phyloP scores from a whole-genome alignment of 1,140 invertebrate genomes.

The Eupristina koningsbergeri region DNA sequence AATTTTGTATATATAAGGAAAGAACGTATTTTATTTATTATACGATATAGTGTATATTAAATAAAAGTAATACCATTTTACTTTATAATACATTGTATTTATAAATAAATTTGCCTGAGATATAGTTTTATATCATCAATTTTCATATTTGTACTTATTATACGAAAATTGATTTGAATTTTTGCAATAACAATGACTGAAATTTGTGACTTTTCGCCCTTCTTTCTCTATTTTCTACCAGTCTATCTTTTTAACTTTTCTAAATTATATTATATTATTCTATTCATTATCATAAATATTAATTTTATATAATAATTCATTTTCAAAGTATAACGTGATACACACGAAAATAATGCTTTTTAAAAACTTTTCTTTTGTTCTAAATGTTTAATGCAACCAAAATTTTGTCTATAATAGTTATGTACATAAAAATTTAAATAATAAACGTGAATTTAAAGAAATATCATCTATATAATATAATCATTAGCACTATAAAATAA shows the following conservation, averaged over 20 bases:
- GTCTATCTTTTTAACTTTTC: constrained; percentile 3
- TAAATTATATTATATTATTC: constrained; percentile 15
- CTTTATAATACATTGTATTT: not conserved
- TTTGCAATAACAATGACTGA: not conserved
- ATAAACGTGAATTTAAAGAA: not conserved
- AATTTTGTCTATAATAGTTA: constrained; percentile 63
- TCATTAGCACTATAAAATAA: not conserved
- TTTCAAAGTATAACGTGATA: constrained; percentile 39
- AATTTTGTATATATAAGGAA: not conserved
- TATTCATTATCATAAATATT: constrained; percentile 7
- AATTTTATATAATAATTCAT: constrained; percentile 17
- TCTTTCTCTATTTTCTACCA: constrained; percentile 21
- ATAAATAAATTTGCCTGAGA: not conserved
- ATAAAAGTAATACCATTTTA: constrained; percentile 20
- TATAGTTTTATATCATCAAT: not conserved
- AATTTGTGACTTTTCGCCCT: constrained; percentile 27
- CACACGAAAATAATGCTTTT: constrained; percentile 42
- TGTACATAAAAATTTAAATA: constrained; percentile 56
- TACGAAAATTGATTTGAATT: not conserved
- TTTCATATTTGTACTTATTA: not conserved
- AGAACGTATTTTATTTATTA: not conserved
- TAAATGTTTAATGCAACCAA: constrained; percentile 67
- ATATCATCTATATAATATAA: too few relatives aligned
- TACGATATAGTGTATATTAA: not conserved
- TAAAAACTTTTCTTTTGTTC: constrained; percentile 61